Percentiles rank a stretch among this genome's conserved stretches.
Conservation (phyloP, 2,888 invertebrate genomes). For the Branchipolynoe longqiensis region DNA sequence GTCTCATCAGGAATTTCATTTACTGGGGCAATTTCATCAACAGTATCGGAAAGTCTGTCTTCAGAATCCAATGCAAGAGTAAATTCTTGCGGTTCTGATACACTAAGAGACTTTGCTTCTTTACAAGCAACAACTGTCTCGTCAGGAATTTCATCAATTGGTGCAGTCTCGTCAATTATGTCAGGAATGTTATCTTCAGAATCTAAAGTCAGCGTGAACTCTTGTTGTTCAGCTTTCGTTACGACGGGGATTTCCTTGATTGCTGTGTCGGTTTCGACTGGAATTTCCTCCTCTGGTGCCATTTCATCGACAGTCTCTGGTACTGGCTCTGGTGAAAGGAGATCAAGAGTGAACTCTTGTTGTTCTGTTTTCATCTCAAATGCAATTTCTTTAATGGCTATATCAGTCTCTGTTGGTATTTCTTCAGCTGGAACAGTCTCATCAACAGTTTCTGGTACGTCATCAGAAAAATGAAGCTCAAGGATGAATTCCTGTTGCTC, state of each 20-base stretch:
- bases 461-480: background rate
- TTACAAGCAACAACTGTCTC: background rate
- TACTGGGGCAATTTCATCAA: conserved; percentile 22
- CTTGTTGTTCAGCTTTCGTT: conserved; percentile 18
- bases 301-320: conserved; percentile 10
- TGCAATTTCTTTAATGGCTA: background rate
- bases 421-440: background rate
- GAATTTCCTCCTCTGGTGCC: conserved; percentile 23
- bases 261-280: conserved; percentile 18
- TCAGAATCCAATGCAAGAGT: conserved; percentile 5
- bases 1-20: conserved; percentile 12
- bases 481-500: conserved; percentile 32
- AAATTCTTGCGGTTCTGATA: conserved; percentile 10
- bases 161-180: background rate
- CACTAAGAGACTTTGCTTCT: background rate
- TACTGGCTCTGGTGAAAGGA: background rate
- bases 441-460: background rate
- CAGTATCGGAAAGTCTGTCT: background rate
- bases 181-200: background rate
- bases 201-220: background rate
- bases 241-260: conserved; percentile 23
- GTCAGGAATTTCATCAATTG: background rate
- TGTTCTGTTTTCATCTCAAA: conserved; percentile 1
- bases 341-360: conserved; percentile 10
- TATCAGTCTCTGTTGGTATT: conserved; percentile 9